These are phyloP conservation scores for Crematogaster levior DNA, from an alignment of 2,888 invertebrate species.

Conservation along the genomic window DNA sequence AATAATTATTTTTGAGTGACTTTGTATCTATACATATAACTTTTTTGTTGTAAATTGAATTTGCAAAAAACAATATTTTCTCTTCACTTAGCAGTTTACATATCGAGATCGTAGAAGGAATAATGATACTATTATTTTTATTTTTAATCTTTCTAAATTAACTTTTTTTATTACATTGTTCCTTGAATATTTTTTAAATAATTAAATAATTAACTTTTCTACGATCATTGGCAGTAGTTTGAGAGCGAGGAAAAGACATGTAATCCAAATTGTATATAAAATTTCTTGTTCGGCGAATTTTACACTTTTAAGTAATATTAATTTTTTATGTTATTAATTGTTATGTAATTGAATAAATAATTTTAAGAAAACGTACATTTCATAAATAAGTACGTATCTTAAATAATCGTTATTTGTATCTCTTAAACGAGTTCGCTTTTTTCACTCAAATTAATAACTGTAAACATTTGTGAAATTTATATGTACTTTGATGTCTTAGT, in stretches of 20 bases:
- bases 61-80: conserved; percentile 10
- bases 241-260: background rate
- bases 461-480: conserved; percentile 5
- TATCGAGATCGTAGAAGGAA: background rate
- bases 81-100: background rate
- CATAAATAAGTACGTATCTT: background rate
- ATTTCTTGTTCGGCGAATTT: background rate
- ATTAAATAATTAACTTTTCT: background rate
- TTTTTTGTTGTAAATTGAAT: background rate
- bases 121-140: background rate
- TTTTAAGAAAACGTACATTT: conserved; percentile 3
- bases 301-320: background rate
- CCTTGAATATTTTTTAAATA: background rate
- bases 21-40: background rate
- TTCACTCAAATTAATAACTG: background rate
- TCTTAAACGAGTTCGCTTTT: background rate
- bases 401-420: conserved; percentile 28
- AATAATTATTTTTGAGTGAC: conserved; percentile 13
- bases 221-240: background rate
- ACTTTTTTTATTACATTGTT: background rate
- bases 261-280: background rate
- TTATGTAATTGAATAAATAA: conserved; percentile 27
- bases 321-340: conserved; percentile 17
- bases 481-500: background rate
- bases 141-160: background rate